Conservation (phyloP, 2,113 vertebrate species). For the Phaethornis superciliosus region DNA sequence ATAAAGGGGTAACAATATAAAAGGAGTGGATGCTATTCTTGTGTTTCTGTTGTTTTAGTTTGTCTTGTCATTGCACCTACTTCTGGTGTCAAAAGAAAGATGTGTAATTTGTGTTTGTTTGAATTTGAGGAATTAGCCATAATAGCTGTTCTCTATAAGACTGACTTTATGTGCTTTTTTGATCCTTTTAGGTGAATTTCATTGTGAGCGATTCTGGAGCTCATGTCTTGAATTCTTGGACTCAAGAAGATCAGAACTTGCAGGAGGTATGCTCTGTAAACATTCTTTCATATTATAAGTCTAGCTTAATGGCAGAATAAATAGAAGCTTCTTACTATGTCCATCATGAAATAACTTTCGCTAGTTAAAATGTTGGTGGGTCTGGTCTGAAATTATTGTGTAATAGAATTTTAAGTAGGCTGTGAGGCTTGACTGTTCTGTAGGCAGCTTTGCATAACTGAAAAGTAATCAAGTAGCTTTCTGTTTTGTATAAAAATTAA, state of each 20-base stretch:
- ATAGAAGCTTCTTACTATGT: background rate
- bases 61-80: background rate
- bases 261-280: slow-evolving; percentile 85
- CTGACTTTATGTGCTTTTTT: background rate
- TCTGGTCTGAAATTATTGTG: background rate
- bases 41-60: background rate
- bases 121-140: background rate
- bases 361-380: background rate
- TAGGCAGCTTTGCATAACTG: background rate
- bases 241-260: slow-evolving; percentile 92
- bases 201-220: slow-evolving; percentile 97
- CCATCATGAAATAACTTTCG: background rate
- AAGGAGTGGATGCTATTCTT: background rate
- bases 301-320: background rate
- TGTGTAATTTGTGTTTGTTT: background rate
- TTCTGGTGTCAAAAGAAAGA: background rate
- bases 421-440: background rate
- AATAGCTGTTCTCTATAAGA: background rate
- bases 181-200: slow-evolving; percentile 87
- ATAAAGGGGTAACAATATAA: background rate
- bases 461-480: background rate
- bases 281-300: background rate
- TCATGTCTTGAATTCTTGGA: slow-evolving; percentile 96
- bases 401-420: background rate
- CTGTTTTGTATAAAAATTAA: background rate